A percentile compares a stretch with the other conserved stretches of the same genome.
These are phyloP conservation scores for Eristalinus aeneus DNA, from an alignment of 2,888 invertebrate genomes.

Conservation along the genomic window DNA sequence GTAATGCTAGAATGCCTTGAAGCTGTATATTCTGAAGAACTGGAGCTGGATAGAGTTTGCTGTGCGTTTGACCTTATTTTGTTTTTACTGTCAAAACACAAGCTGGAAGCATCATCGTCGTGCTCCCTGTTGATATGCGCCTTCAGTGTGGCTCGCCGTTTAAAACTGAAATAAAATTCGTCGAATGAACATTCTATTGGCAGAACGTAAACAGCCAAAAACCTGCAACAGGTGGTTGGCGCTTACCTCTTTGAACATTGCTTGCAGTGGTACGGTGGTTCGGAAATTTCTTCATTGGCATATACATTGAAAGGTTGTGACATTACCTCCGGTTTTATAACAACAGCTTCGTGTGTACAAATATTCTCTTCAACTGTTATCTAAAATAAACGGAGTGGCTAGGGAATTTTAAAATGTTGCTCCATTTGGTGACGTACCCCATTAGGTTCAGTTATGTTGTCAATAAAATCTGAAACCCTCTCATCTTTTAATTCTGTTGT, in stretches of 20 bases:
- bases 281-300: background rate
- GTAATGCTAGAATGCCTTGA: background rate
- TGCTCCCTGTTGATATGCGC: constrained; percentile 36
- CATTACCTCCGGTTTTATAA: background rate
- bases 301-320: background rate
- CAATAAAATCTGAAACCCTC: background rate
- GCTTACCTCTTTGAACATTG: constrained; percentile 56
- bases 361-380: background rate
- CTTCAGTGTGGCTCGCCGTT: constrained; percentile 42
- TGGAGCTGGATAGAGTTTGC: background rate
- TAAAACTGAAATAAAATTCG: constrained; percentile 28
- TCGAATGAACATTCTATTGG: too few relatives aligned
- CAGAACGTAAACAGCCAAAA: too few relatives aligned
- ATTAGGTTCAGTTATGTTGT: background rate
- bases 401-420: background rate
- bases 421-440: background rate
- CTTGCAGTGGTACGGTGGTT: constrained; percentile 26
- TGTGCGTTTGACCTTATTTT: background rate
- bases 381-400: background rate
- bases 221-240: constrained; percentile 18
- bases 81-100: background rate
- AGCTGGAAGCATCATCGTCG: constrained; percentile 1
- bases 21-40: constrained; percentile 42
- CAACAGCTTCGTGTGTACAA: background rate
- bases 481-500: background rate